Base-by-base conservation (phyloP, 1,140 invertebrate species). In the Lordiphosa clarofinis region DNA sequence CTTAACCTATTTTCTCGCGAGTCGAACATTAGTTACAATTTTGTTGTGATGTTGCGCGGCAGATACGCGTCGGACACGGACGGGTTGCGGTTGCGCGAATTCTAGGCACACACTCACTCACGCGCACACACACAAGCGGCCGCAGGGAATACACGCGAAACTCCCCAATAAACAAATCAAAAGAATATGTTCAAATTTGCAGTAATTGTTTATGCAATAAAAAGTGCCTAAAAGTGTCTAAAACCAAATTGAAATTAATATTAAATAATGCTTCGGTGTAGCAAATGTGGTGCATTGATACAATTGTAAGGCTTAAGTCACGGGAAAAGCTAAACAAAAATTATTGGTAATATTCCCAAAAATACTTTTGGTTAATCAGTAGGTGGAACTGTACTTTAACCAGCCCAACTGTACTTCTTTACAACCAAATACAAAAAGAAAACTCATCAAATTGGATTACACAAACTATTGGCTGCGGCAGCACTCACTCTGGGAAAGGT, bases 1-100 rank as follows among this genome's bases (percentile, higher is more conserved):
- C 81, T 86, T 86, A 86, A 86, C 81, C 81, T 86, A 86, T 86
- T 86, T 86, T 87, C 82, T 86, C 82, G 81, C 71, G 59, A 74
- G 36, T 48, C 57, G 68, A 81, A 68, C 79, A 75, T 86, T 86
- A 86, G 81, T 86, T 86, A 86, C 79, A 84, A 86, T 84, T 84
- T 86, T 86, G 79, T 86, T 86, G 79, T 86, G 79, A 86, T 86
- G 81, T 84, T 86, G 81, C 74, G 81, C 84, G 81, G 76, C 79
- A 84, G 78, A 84, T 84, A 86, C 78, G 78, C 73, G 74, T 73
- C 65, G 76, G 76, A 73, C 61, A 75, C 81, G 79, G 79, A 86
- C 81, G 81, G 67, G 60, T 71, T 71, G 67, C 75, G 74, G 70
- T 86, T 82, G 78, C 73, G 81, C 78, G 78, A 54, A 82, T 82